These are phyloP conservation scores for Spea bombifrons DNA, from an alignment of 2,113 vertebrate genomes.

Conservation along the genomic window DNA sequence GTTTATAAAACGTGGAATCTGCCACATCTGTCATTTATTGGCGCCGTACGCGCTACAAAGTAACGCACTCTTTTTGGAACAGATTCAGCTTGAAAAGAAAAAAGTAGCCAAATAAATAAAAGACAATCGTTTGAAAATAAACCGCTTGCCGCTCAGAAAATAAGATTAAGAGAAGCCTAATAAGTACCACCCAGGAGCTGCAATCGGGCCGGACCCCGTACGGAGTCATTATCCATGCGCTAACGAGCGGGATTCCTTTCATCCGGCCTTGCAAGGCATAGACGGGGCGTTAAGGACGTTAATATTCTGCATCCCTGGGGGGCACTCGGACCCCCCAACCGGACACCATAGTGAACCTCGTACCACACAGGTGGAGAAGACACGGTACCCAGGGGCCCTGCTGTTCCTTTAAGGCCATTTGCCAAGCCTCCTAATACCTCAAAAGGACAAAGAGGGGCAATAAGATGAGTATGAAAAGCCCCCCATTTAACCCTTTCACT, in stretches of 20 bases:
- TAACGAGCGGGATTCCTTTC: background rate
- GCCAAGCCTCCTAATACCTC: too few relatives aligned
- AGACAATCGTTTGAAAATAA: background rate
- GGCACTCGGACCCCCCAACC: background rate
- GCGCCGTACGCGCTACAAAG: background rate
- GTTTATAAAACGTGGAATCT: too few relatives aligned
- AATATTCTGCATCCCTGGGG: background rate
- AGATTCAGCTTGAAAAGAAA: background rate
- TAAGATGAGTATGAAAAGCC: too few relatives aligned
- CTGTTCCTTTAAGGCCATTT: too few relatives aligned
- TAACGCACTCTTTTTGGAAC: background rate
- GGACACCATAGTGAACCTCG: background rate
- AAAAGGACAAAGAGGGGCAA: too few relatives aligned
- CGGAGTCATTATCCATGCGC: constrained; percentile 2
- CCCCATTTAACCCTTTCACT: too few relatives aligned
- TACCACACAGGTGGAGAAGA: background rate
- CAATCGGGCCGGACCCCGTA: background rate
- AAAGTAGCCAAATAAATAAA: background rate
- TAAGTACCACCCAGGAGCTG: constrained; percentile 13
- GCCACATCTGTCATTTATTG: background rate
- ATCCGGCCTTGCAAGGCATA: background rate
- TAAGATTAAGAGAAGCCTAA: background rate
- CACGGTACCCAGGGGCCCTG: background rate
- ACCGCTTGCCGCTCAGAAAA: background rate
- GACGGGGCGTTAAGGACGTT: background rate